phyloP scores from a whole-genome alignment of 35 echinoderm and acorn worm genomes.

The Apostichopus japonicus region DNA sequence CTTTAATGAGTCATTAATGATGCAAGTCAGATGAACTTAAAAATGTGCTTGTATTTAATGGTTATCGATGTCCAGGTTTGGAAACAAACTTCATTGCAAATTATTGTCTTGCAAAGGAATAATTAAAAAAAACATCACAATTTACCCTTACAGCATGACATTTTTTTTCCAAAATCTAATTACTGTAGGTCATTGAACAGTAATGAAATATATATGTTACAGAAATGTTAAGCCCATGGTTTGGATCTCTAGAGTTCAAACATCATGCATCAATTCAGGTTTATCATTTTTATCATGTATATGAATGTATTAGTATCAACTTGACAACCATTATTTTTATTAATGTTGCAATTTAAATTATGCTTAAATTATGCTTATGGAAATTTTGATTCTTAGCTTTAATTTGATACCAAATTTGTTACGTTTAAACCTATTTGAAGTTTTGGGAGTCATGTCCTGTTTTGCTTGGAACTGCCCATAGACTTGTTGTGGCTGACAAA shows the following conservation, averaged over 20 bases:
- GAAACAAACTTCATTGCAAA: neutral
- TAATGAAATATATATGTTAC: neutral
- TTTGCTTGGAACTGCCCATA: too few species aligned
- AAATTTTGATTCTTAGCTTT: too few species aligned
- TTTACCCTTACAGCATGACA: neutral
- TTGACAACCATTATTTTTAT: neutral
- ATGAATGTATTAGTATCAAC: neutral
- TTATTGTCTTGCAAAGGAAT: neutral
- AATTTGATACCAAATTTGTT: too few species aligned
- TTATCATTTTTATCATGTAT: neutral
- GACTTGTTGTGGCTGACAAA: neutral
- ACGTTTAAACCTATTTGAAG: too few species aligned
- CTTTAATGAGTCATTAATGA: neutral
- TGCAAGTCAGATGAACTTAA: neutral
- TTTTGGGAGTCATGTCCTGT: too few species aligned
- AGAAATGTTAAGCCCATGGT: neutral
- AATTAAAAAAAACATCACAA: neutral
- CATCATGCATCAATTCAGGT: neutral
- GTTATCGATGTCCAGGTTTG: neutral
- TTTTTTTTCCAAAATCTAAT: neutral
- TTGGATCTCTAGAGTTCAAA: neutral
- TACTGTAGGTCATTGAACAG: neutral
- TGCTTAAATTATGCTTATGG: neutral
- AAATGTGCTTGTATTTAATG: neutral
- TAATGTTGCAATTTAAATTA: conserved; percentile 10